These are phyloP conservation scores for Morinoia aosen DNA, from an alignment of 2,888 invertebrate species.

Conservation along the genomic window DNA sequence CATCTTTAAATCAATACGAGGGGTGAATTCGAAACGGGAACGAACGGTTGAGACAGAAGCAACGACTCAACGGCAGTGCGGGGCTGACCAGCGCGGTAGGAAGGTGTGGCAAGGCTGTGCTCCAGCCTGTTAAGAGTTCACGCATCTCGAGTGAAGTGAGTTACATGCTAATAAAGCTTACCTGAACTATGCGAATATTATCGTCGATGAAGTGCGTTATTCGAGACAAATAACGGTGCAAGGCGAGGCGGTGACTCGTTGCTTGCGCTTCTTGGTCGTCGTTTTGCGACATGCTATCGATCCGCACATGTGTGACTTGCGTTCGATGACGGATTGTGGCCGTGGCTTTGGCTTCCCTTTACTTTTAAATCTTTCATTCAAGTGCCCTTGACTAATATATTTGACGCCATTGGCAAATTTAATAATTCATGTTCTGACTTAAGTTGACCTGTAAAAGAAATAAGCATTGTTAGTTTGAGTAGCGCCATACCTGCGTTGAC, in stretches of 20 bases:
- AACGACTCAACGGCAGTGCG: slow-evolving; percentile 43
- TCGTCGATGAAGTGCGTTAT: slow-evolving; percentile 60
- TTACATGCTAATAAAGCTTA: slow-evolving; percentile 16
- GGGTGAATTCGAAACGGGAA: slow-evolving; percentile 1
- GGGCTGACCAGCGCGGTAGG: slow-evolving; percentile 25
- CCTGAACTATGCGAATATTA: slow-evolving; percentile 64
- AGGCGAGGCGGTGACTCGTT: background rate
- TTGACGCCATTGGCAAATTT: background rate
- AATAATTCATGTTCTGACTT: background rate
- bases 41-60: slow-evolving; percentile 18
- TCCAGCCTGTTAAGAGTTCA: background rate
- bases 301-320: slow-evolving; percentile 10
- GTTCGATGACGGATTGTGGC: background rate
- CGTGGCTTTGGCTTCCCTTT: background rate
- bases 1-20: slow-evolving; percentile 20
- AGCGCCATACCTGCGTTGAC: background rate
- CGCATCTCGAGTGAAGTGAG: background rate
- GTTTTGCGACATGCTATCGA: slow-evolving; percentile 28
- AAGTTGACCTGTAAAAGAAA: background rate
- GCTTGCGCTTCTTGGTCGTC: background rate
- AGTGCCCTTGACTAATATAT: background rate
- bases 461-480: background rate
- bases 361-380: background rate
- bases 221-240: slow-evolving; percentile 55
- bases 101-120: background rate